These are phyloP conservation scores for Sesia bembeciformis DNA, from an alignment of 2,888 invertebrate species.

Conservation along the genomic window DNA sequence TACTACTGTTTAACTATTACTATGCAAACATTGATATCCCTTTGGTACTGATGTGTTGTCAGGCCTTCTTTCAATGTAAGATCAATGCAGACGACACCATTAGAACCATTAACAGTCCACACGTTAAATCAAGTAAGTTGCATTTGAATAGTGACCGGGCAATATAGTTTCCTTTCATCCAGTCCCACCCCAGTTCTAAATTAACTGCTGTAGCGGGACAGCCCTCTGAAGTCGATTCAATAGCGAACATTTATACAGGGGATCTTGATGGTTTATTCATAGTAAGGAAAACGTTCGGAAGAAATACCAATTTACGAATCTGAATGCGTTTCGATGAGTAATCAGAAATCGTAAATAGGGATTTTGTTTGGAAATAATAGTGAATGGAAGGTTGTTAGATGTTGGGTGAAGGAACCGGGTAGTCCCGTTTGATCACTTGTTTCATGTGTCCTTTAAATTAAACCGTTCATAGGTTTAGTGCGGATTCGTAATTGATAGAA, in stretches of 20 bases:
- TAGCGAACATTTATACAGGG: slow-evolving; percentile 35
- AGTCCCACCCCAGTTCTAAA: neutral
- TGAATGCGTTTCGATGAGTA: slow-evolving; percentile 36
- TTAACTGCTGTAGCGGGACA: neutral
- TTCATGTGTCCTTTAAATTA: no score
- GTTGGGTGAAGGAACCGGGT: no score
- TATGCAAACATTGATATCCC: no score
- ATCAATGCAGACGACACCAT: no score
- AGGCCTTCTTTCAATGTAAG: no score
- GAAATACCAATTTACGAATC: slow-evolving; percentile 38
- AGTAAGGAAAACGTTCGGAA: slow-evolving; percentile 26
- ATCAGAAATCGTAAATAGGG: slow-evolving; percentile 21
- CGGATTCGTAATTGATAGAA: no score
- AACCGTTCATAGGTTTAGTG: no score
- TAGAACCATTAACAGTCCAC: neutral
- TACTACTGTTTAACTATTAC: no score
- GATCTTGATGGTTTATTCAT: slow-evolving; percentile 25
- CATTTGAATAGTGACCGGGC: neutral
- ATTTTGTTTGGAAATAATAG: neutral
- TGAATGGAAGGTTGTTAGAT: no score
- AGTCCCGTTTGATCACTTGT: no score
- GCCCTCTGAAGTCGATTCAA: slow-evolving; percentile 35
- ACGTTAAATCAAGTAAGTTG: neutral
- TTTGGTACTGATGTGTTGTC: no score
- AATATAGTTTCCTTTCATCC: neutral